Evolutionary conservation across 2,888 invertebrate species (phyloP).

Genomic region (Augochlorella aurata): DNA sequence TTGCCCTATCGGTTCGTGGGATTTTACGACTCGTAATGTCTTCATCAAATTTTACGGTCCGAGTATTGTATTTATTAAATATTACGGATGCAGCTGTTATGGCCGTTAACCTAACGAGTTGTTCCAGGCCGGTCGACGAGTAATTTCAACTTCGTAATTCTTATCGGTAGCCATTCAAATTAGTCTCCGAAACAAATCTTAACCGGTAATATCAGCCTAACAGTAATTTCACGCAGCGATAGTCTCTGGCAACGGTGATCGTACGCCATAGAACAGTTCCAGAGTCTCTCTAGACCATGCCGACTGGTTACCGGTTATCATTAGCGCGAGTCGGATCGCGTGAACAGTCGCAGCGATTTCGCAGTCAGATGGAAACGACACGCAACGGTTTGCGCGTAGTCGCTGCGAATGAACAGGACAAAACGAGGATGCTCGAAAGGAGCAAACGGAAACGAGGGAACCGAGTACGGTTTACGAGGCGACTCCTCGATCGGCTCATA

Average conservation of each 20-base stretch:
- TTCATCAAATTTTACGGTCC: not conserved
- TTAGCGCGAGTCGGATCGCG: slow-evolving; percentile 43
- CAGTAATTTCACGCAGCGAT: not conserved
- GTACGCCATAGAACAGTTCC: not conserved
- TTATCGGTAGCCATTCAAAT: slow-evolving; percentile 12
- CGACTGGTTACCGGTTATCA: slow-evolving; percentile 41
- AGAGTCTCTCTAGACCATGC: slow-evolving; percentile 26
- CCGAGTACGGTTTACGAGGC: not conserved
- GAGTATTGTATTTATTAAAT: not conserved
- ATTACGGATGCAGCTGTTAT: not conserved
- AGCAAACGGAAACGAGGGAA: slow-evolving; percentile 27
- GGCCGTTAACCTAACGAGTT: not conserved
- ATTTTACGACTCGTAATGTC: slow-evolving; percentile 6
- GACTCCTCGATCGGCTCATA: not conserved
- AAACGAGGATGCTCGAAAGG: not conserved
- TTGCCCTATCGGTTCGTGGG: not conserved
- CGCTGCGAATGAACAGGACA: slow-evolving; percentile 8
- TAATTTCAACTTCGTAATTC: not conserved
- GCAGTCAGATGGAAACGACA: slow-evolving; percentile 39
- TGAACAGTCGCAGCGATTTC: slow-evolving; percentile 39
- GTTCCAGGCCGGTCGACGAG: not conserved
- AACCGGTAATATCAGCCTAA: slow-evolving; percentile 2
- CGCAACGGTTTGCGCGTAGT: slow-evolving; percentile 50
- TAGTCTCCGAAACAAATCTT: not conserved
- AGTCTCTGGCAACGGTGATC: not conserved